Base-by-base conservation (phyloP, 2,888 invertebrate species). In the Petrolisthes manimaculis region DNA sequence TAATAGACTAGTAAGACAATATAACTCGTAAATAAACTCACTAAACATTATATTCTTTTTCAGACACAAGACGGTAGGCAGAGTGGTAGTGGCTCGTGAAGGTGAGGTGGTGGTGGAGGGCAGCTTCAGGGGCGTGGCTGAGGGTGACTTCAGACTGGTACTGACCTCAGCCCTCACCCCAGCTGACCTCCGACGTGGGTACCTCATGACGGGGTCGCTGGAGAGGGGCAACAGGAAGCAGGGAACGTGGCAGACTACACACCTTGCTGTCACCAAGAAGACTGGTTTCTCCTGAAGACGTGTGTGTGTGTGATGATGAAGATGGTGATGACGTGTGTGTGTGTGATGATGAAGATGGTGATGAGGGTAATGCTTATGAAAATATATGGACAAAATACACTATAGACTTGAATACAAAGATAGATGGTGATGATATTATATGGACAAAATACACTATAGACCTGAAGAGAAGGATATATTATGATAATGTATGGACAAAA, bases 101-200 rank as follows among this genome's bases (percentile, higher is more conserved):
- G 84, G 81, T 18, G 88, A 88, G 84, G 88, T 88, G 24, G 88
- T 88, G 24, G 88, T 88, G n/a, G 88, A 88, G 53, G 88, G 88
- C 53, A 88, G 79, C 75, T 88, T 88, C 81, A 55, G 88, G 4
- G 88, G 88, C 55, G 14, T 81, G 14, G 14, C 79, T 4, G 88
- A 88, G 53, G 84, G 84, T 2, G 88, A 88, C 84, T 88, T 88
- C 88, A 55, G 88, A 2, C 75, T 88, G 3, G 88, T 88, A 61
- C 69, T 88, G 84, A 88, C 84, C 88, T 84, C 88, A 53, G 75
- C 84, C 37, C 51, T 88, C 61, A 88, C 88, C 84, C 88, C 84
- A 8, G 88, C 88, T 75, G 88, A 88, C 81, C 88, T 79, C 24
- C 84, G 84, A 51, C 74, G 84, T 6, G 88, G 88, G n/a, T 88